A percentile compares a stretch with the other conserved stretches of the same genome.
phyloP scores from a whole-genome alignment of 2,797 vertebrate genomes.

The Dipus sagitta region DNA sequence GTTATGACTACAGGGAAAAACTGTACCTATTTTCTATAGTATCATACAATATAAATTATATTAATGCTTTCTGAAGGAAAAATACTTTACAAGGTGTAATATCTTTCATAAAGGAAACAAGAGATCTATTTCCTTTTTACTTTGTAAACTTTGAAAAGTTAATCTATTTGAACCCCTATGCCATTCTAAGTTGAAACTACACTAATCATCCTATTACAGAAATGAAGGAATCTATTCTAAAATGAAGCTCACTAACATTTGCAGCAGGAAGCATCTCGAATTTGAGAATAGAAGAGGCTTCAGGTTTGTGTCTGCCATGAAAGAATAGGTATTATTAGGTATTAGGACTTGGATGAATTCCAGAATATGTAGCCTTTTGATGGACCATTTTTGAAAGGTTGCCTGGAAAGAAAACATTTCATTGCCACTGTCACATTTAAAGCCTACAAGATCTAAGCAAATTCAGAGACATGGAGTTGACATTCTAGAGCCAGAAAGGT shows the following conservation, averaged over 20 bases:
- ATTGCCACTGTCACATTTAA: background rate
- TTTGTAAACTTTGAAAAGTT: slow-evolving; percentile 50
- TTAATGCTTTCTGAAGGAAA: slow-evolving; percentile 62
- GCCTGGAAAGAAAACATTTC: background rate
- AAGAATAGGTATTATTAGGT: background rate
- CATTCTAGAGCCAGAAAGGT: background rate
- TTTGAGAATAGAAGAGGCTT: background rate
- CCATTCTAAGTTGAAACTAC: slow-evolving; percentile 4
- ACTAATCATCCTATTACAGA: background rate
- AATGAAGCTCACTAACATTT: background rate
- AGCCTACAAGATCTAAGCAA: background rate
- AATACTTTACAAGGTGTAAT: slow-evolving; percentile 15
- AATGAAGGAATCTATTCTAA: background rate
- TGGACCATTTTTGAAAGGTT: background rate
- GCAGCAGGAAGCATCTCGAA: background rate
- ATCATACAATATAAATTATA: background rate
- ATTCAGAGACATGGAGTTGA: background rate
- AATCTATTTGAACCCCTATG: slow-evolving; percentile 6
- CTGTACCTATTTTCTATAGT: background rate
- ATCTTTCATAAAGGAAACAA: slow-evolving; percentile 42
- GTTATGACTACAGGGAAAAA: background rate
- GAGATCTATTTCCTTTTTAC: slow-evolving; percentile 33
- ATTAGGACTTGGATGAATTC: background rate
- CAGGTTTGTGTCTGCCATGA: background rate
- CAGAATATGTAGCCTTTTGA: background rate